Percentiles rank a stretch among this genome's conserved stretches.
Evolutionary conservation across 1,140 invertebrate species (phyloP).

Genomic region (Camponotus pennsylvanicus): DNA sequence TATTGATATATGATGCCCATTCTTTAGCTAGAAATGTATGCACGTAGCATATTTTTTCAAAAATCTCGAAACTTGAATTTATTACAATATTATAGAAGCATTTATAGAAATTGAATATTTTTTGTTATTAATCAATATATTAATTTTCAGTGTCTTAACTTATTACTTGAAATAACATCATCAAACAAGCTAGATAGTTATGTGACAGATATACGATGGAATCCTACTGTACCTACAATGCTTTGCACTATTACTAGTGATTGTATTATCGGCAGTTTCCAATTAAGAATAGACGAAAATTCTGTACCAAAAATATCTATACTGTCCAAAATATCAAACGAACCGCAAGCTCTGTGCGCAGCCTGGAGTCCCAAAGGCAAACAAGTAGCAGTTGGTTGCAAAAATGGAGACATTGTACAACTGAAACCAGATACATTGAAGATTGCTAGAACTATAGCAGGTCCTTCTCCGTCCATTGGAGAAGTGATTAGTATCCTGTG

Average conservation of each 20-base stretch:
- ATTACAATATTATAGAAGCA: background rate
- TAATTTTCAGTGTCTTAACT: constrained; percentile 75
- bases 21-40: constrained; percentile 78
- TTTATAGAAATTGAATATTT: constrained; percentile 28
- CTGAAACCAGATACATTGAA: constrained; percentile 89
- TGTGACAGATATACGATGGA: constrained; percentile 82
- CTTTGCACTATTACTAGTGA: constrained; percentile 82
- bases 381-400: constrained; percentile 90
- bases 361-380: constrained; percentile 94
- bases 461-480: constrained; percentile 82
- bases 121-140: constrained; percentile 31
- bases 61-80: constrained; percentile 13
- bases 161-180: constrained; percentile 79
- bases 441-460: constrained; percentile 87
- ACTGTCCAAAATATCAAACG: constrained; percentile 39
- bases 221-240: constrained; percentile 81
- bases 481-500: constrained; percentile 88
- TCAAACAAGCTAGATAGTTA: constrained; percentile 62
- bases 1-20: constrained; percentile 80
- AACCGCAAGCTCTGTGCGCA: constrained; percentile 83
- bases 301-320: constrained; percentile 73
- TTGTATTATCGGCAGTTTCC: constrained; percentile 81
- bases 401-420: constrained; percentile 88
- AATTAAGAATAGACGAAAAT: constrained; percentile 78
- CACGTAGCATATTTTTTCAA: constrained; percentile 38